A percentile compares a stretch with the other conserved stretches of the same genome.
These are phyloP conservation scores for Isurus oxyrinchus DNA, from an alignment of 2,113 vertebrate species.

Conservation along the genomic window DNA sequence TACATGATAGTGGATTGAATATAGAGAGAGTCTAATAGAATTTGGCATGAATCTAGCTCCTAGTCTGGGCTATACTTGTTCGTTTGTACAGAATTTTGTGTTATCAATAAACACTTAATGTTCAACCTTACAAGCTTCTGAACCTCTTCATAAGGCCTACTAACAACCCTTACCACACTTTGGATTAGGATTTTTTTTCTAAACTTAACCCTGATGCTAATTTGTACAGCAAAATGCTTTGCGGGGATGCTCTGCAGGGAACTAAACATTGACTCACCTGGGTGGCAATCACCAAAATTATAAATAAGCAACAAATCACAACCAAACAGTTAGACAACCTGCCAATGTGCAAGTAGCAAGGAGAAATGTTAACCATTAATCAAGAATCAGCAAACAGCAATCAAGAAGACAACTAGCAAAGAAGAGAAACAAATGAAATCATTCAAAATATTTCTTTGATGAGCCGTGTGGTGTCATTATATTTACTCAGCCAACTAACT, in stretches of 20 bases:
- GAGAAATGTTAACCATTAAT: neutral
- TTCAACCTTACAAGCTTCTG: too few species aligned
- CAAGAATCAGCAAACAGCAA: neutral
- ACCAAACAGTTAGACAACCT: neutral
- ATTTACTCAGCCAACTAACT: neutral
- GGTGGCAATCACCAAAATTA: neutral
- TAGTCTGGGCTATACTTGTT: too few species aligned
- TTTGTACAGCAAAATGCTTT: neutral
- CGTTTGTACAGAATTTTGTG: too few species aligned
- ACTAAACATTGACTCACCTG: neutral
- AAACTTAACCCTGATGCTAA: neutral
- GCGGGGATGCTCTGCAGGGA: neutral
- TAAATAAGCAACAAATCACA: neutral
- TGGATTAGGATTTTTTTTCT: neutral
- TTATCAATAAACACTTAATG: too few species aligned
- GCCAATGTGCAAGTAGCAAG: neutral
- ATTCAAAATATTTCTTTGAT: neutral
- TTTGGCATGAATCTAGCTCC: too few species aligned
- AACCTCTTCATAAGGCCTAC: too few species aligned
- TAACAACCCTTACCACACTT: neutral
- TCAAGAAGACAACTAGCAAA: neutral
- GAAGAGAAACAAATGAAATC: neutral
- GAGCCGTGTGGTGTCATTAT: neutral
- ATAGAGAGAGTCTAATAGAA: too few species aligned
- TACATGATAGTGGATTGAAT: too few species aligned